phyloP scores from a whole-genome alignment of 2,797 vertebrate species.

The Halcyon chelicuti region DNA sequence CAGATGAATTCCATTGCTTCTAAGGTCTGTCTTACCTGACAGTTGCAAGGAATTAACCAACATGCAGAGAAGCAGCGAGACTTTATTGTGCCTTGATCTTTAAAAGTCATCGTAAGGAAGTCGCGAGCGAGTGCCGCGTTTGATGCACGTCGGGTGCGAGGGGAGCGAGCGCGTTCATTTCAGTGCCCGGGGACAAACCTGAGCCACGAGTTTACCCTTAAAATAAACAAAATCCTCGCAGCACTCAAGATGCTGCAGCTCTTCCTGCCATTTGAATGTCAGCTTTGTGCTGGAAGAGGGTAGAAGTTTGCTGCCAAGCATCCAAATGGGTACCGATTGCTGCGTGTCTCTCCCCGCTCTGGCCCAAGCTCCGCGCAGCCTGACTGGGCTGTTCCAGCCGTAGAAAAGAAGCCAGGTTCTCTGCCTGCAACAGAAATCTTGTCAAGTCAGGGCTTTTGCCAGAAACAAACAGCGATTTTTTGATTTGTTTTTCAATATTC shows the following conservation, averaged over 20 bases:
- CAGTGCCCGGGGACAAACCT: neutral
- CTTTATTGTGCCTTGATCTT: slow-evolving; percentile 44
- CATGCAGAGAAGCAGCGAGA: neutral
- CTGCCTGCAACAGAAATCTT: neutral
- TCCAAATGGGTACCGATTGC: neutral
- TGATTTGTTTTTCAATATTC: neutral
- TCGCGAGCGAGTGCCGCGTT: neutral
- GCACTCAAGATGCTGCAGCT: neutral
- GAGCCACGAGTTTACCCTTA: slow-evolving; percentile 25
- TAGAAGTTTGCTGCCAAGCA: neutral
- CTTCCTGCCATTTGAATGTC: slow-evolving; percentile 9
- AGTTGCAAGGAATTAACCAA: slow-evolving; percentile 51
- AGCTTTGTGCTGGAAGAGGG: neutral
- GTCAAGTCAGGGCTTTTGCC: neutral
- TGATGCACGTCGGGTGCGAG: neutral
- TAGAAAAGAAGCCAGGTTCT: neutral
- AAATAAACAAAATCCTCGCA: slow-evolving; percentile 30
- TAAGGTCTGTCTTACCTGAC: slow-evolving; percentile 42
- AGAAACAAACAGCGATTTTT: neutral
- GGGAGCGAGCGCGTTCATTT: neutral
- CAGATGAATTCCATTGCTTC: slow-evolving; percentile 50
- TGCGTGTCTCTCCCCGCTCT: neutral
- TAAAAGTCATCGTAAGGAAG: slow-evolving; percentile 26
- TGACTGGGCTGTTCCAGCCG: neutral
- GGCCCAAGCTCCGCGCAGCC: neutral